A percentile compares a stretch with the other conserved stretches of the same genome.
These are phyloP conservation scores for Sphaeramia orbicularis DNA, from an alignment of 2,797 vertebrate species.

Conservation along the genomic window DNA sequence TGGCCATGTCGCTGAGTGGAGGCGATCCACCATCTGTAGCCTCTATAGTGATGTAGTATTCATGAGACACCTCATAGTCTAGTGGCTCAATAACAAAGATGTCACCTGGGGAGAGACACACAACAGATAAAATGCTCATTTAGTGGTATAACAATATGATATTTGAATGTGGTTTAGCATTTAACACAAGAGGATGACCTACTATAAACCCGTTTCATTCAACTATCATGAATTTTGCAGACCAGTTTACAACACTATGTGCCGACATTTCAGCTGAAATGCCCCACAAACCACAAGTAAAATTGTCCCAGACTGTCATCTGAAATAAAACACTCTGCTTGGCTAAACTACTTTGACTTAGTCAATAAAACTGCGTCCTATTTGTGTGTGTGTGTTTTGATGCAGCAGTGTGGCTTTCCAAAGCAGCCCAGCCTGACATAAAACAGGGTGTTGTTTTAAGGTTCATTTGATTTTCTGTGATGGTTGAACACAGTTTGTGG, in stretches of 20 bases:
- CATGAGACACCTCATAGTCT: conserved; percentile 93
- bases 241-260: neutral
- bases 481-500: neutral
- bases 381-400: conserved; percentile 5
- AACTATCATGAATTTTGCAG: neutral
- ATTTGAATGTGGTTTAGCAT: neutral
- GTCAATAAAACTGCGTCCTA: conserved; percentile 5
- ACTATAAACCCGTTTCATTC: conserved; percentile 3
- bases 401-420: neutral
- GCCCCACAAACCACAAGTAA: conserved; percentile 6
- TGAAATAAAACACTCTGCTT: conserved; percentile 26
- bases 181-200: neutral
- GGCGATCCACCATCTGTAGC: conserved; percentile 95
- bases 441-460: conserved; percentile 5
- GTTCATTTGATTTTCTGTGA: neutral
- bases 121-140: neutral
- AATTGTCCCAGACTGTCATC: conserved; percentile 11
- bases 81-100: conserved; percentile 92
- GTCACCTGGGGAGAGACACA: conserved; percentile 82
- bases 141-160: neutral
- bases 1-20: conserved; percentile 93
- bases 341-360: conserved; percentile 1
- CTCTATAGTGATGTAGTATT: conserved; percentile 96
- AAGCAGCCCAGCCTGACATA: conserved; percentile 22
- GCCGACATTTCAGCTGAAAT: conserved; percentile 11